Evolutionary conservation across 2,888 invertebrate genomes (phyloP), one percentile per base, ranked within the genome.

Genomic region (Hydroisotoma schaefferi): DNA sequence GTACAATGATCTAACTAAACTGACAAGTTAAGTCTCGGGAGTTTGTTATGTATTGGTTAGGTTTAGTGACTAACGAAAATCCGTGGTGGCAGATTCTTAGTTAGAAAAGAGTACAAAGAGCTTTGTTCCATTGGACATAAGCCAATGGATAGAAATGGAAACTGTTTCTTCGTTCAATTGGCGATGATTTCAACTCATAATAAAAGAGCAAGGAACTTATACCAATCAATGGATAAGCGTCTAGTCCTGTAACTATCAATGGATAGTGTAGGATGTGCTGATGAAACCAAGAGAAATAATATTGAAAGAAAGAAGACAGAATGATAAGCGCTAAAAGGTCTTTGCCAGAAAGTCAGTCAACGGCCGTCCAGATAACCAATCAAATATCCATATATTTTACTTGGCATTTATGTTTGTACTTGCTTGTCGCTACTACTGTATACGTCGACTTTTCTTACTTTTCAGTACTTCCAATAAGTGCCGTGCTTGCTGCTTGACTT

Each of bases 271-370:
- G n/a, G n/a, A n/a, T n/a, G n/a, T n/a, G n/a, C n/a, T n/a, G n/a
- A n/a, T n/a, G n/a, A n/a, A n/a, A n/a, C n/a, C n/a, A n/a, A n/a
- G n/a, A n/a, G n/a, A n/a, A n/a, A n/a, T n/a, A n/a, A n/a, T 43
- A 18, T 33, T 37, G 58, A 58, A 37, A 44, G 3, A 33, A n/a
- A 51, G 56, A 56, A 23, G 54, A 55, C 29, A 52, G 25, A 52
- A 18, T 28, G 20, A 57, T 28, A 38, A 53, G 37, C 20, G 23
- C 20, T 23, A 46, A 40, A 54, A 65, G 57, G 65, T 60, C 62
- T 60, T 60, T 65, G 65, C 65, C 65, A 65, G 62, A 63, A 65
- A 44, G 62, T 62, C 55, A 62, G 57, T 52, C 52, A 43, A 43
- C 47, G 23, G 23, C 18, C 18, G 47, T 47, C 47, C 25, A 47